These are phyloP conservation scores for Brachionichthys hirsutus DNA, from an alignment of 2,113 vertebrate genomes.

Conservation along the genomic window DNA sequence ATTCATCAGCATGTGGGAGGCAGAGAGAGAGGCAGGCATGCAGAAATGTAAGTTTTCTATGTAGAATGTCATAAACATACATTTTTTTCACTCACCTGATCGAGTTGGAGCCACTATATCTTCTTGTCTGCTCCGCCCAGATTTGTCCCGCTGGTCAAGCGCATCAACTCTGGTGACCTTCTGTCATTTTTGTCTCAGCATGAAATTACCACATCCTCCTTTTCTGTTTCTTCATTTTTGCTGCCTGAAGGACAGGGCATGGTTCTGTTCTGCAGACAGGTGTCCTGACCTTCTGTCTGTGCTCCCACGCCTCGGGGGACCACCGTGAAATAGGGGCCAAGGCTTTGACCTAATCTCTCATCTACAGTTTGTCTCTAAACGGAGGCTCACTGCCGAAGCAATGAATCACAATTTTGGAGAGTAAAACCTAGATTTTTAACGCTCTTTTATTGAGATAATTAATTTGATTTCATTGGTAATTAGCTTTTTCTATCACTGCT, in stretches of 20 bases:
- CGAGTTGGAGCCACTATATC: too few relatives aligned
- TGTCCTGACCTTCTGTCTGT: slow-evolving; percentile 69
- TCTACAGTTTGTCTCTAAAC: slow-evolving; percentile 57
- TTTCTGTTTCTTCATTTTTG: slow-evolving; percentile 9
- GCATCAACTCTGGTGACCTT: slow-evolving; percentile 29
- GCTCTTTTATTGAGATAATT: too few relatives aligned
- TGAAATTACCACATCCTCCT: slow-evolving; percentile 13
- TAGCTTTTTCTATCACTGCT: too few relatives aligned
- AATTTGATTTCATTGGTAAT: too few relatives aligned
- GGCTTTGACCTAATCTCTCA: slow-evolving; percentile 66
- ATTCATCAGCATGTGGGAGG: neutral
- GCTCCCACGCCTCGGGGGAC: slow-evolving; percentile 50
- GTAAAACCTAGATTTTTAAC: slow-evolving; percentile 18
- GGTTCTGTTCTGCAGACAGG: slow-evolving; percentile 59
- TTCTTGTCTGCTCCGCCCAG: too few relatives aligned
- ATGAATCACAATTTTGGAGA: slow-evolving; percentile 46
- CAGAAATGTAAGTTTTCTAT: too few relatives aligned
- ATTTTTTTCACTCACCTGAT: too few relatives aligned
- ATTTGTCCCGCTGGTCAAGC: slow-evolving; percentile 2
- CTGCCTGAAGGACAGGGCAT: slow-evolving; percentile 61
- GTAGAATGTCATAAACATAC: too few relatives aligned
- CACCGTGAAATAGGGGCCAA: slow-evolving; percentile 66
- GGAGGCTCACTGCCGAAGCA: slow-evolving; percentile 47
- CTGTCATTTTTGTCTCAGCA: slow-evolving; percentile 6
- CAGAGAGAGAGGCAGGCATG: neutral